Evolutionary conservation across 2,113 vertebrate species (phyloP), one percentile per base, ranked within the genome.

Genomic region (Pampusana beccarii): DNA sequence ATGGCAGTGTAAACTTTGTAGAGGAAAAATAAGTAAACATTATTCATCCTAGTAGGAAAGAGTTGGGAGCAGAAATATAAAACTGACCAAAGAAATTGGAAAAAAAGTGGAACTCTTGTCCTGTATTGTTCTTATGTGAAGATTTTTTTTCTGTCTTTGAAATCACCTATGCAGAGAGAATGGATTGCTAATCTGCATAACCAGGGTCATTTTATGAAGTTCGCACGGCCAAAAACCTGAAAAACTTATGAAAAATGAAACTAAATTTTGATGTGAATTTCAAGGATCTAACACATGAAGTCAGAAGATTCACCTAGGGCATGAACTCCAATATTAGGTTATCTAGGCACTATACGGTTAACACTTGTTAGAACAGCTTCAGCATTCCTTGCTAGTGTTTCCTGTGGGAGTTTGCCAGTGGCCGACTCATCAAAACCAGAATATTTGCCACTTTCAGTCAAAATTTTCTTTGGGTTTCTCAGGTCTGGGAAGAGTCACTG

Each of bases 281-380:
- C 17, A 66, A 58, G 28, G 21, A 16, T 61, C 24, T 24, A n/a
- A 21, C 24, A 40, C 3, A n/a, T 31, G 46, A 69, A 54, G n/a
- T 50, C 3, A 46, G 56, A 70, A 24, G 34, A 29, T 57, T 75
- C 24, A 11, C 36, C 44, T 6, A 69, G 24, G 34, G 46, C 1
- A 4, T 15, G 24, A 38, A 24, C 13, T 34, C 15, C 17, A 38
- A 0, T 38, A n/a, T 26, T 51, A 31, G 57, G 14, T 24, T 66
- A 6, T 50, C 12, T 18, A 28, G 26, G 21, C 50, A 34, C 44
- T 66, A 16, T 0, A 0, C 12, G 6, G 26, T n/a, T 42, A 65
- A 28, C 2, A 3, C 13, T 36, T 72, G 19, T 50, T 60, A 56
- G 44, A 71, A 29, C 11, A 61, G 15, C 24, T 72, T 62, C 15